phyloP scores from a whole-genome alignment of 2,113 vertebrate species.

The Isurus oxyrinchus region DNA sequence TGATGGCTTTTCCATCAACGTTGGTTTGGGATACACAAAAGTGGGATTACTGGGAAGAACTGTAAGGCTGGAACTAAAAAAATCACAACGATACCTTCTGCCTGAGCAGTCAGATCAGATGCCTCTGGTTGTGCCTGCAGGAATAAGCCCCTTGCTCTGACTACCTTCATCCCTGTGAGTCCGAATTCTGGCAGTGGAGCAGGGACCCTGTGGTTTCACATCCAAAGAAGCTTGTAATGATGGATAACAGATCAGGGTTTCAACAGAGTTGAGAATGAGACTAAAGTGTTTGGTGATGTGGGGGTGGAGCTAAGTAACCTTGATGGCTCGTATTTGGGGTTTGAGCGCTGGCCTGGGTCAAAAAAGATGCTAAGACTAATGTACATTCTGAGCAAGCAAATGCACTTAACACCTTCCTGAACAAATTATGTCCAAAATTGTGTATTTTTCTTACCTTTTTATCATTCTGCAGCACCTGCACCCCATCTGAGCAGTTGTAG shows the following conservation, averaged over 20 bases:
- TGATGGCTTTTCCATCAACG: neutral
- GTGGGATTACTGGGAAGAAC: neutral
- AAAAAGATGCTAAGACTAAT: neutral
- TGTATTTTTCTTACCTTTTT: conserved; percentile 70
- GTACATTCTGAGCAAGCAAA: neutral
- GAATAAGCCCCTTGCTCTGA: neutral
- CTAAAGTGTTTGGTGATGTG: neutral
- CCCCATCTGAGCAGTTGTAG: conserved; percentile 79
- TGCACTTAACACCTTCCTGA: neutral
- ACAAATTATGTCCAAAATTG: neutral
- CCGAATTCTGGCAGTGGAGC: neutral
- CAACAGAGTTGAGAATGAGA: neutral
- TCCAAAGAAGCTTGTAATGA: neutral
- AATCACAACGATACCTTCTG: neutral
- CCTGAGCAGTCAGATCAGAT: neutral
- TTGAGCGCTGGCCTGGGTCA: neutral
- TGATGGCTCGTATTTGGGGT: neutral
- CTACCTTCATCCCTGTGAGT: neutral
- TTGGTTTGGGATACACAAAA: neutral
- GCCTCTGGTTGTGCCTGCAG: neutral
- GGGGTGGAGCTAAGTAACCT: neutral
- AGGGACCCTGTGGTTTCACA: neutral
- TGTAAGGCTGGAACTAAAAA: neutral
- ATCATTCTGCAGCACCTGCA: conserved; percentile 96
- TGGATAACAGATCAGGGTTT: neutral